Percentiles rank a stretch among this genome's conserved stretches.
These are phyloP conservation scores for Anthrax anthrax DNA, from an alignment of 2,888 invertebrate species.

Conservation along the genomic window DNA sequence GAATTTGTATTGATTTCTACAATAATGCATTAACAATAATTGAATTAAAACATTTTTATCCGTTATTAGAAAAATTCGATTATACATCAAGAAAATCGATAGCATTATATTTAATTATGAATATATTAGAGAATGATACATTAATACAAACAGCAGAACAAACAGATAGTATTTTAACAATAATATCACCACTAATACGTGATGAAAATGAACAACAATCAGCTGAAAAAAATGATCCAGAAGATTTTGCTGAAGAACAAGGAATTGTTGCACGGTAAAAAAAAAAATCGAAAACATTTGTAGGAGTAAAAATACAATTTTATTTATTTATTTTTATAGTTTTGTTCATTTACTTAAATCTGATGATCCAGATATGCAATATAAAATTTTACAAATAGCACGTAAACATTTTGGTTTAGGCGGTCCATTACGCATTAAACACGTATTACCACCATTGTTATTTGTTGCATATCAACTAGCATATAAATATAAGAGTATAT, in stretches of 20 bases:
- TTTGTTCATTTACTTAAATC: conserved; percentile 73
- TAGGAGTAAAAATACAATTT: background rate
- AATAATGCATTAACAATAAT: conserved; percentile 80
- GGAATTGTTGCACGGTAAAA: conserved; percentile 62
- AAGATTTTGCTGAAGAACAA: conserved; percentile 95
- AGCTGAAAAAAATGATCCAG: conserved; percentile 58
- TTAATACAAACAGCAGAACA: conserved; percentile 77
- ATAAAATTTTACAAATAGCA: conserved; percentile 76
- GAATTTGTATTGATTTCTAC: conserved; percentile 90
- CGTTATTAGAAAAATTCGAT: conserved; percentile 75
- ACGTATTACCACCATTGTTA: conserved; percentile 84
- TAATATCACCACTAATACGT: conserved; percentile 73
- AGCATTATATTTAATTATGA: conserved; percentile 77
- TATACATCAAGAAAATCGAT: conserved; percentile 72
- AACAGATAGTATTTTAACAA: conserved; percentile 60
- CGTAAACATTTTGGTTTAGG: conserved; percentile 84
- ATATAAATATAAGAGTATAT: conserved; percentile 61
- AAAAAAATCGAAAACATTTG: too few species aligned
- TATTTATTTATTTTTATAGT: conserved; percentile 28
- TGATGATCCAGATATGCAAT: conserved; percentile 70
- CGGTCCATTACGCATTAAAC: conserved; percentile 73
- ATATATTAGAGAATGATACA: conserved; percentile 82
- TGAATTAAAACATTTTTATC: conserved; percentile 73
- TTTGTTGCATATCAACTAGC: conserved; percentile 88
- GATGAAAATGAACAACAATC: conserved; percentile 62